A percentile compares a stretch with the other conserved stretches of the same genome.
These are phyloP conservation scores for Bombycilla garrulus DNA, from an alignment of 2,113 vertebrate genomes.

Conservation along the genomic window DNA sequence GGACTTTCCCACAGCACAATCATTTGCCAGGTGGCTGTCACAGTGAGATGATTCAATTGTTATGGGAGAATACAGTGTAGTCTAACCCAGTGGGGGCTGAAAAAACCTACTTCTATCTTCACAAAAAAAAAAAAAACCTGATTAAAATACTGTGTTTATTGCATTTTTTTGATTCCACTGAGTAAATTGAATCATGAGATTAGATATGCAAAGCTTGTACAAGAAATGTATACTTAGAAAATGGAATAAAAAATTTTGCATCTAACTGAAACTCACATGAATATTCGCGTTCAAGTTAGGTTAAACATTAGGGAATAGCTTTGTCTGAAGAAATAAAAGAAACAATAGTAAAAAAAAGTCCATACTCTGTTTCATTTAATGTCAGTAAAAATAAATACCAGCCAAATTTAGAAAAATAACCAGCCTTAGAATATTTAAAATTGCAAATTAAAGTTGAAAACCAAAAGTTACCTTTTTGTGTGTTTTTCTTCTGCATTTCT, in stretches of 20 bases:
- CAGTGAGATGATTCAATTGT: background rate
- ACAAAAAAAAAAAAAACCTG: background rate
- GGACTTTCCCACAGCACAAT: background rate
- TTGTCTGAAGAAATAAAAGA: background rate
- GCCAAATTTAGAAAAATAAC: background rate
- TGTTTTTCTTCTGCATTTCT: background rate
- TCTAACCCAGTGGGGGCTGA: background rate
- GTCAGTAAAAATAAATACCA: background rate
- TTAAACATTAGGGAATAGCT: background rate
- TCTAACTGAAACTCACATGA: background rate
- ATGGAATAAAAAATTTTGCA: background rate
- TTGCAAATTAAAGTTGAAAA: background rate
- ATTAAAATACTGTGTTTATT: background rate
- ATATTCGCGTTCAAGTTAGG: background rate
- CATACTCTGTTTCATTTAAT: fast-evolving
- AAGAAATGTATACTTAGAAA: background rate
- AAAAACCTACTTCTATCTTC: background rate
- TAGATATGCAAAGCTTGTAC: background rate
- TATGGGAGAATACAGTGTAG: fast-evolving
- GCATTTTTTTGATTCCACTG: background rate
- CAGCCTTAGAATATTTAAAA: background rate
- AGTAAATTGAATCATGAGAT: background rate
- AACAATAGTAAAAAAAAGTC: background rate
- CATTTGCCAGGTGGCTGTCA: background rate
- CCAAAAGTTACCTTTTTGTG: background rate